Base-by-base conservation (phyloP, 2,797 vertebrate genomes). In the Chelon auratus region DNA sequence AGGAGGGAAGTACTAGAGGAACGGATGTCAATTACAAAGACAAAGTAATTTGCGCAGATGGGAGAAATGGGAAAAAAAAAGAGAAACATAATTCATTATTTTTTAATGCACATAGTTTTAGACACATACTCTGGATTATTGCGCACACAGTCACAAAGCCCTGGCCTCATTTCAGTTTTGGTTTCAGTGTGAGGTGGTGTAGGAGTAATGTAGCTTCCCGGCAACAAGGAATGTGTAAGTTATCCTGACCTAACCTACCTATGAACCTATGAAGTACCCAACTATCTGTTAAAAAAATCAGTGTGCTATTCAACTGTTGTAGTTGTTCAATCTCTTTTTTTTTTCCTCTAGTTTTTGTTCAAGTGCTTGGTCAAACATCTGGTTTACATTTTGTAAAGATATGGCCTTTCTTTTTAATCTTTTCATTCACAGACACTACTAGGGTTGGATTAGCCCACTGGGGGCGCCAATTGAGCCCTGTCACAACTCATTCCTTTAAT, bases 21-120 rank as follows among this genome's bases (percentile, higher is more conserved):
- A 78, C 85, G 88, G 88, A 92, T 93, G 93, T 92, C 89, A 92
- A 87, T 91, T 92, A 92, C 91, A 92, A 91, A 92, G 86, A 77
- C 78, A 84, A 87, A 90, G 84, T 90, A 69, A 92, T 91, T 89
- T 88, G 87, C 86, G 75, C 84, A 82, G 76, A 77, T 36, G 50
- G 53, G 33, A 80, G 81, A 75, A 81, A 77, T 24, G 33, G 52
- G 2, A 24, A 6, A 36, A 69, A 68, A 78, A 71, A 61, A 1
- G 50, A 48, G 51, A 79, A 69, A 68, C 75, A 61, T 75, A 81
- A 87, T 90, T 91, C 83, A 77, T 90, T 88, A 81, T 88, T 89
- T 87, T 86, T 87, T 82, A 79, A 89, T 79, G 78, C 77, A 74
- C 71, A 72, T 48, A 74, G 48, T 79, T 72, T 81, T 70, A 80